phyloP scores from a whole-genome alignment of 1,140 invertebrate genomes.

The Ganaspis sp. region DNA sequence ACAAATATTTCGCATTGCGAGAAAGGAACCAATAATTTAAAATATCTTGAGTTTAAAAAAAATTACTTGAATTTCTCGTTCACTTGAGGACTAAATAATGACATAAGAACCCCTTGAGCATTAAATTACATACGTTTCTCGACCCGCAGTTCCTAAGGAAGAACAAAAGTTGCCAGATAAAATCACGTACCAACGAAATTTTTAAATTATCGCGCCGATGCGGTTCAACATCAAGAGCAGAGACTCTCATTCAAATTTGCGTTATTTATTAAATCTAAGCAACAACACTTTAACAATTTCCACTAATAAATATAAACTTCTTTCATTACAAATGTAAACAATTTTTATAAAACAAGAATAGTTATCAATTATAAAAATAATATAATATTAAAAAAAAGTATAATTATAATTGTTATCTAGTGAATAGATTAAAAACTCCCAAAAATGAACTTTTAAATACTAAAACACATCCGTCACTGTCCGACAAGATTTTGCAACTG shows the following conservation, averaged over 20 bases:
- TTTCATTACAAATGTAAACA: too few species aligned
- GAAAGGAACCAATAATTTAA: too few species aligned
- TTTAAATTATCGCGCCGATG: constrained; percentile 10
- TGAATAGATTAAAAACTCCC: neutral
- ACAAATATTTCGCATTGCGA: too few species aligned
- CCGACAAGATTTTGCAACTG: constrained; percentile 49
- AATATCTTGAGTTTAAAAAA: too few species aligned
- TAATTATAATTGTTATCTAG: neutral
- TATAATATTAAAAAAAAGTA: too few species aligned
- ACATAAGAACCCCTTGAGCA: neutral
- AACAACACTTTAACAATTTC: too few species aligned
- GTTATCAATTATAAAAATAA: too few species aligned
- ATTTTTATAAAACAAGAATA: too few species aligned
- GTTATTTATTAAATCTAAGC: too few species aligned
- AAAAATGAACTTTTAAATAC: constrained; percentile 14
- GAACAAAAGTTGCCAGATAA: constrained; percentile 24
- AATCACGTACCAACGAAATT: constrained; percentile 18
- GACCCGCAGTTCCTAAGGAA: neutral
- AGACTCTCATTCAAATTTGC: neutral
- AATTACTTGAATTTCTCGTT: neutral
- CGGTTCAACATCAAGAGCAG: neutral
- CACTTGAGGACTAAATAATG: neutral
- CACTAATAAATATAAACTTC: too few species aligned
- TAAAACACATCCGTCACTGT: constrained; percentile 46
- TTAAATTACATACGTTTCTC: constrained; percentile 27